phyloP scores from a whole-genome alignment of 1,140 invertebrate genomes.

The Euwallacea fornicatus region DNA sequence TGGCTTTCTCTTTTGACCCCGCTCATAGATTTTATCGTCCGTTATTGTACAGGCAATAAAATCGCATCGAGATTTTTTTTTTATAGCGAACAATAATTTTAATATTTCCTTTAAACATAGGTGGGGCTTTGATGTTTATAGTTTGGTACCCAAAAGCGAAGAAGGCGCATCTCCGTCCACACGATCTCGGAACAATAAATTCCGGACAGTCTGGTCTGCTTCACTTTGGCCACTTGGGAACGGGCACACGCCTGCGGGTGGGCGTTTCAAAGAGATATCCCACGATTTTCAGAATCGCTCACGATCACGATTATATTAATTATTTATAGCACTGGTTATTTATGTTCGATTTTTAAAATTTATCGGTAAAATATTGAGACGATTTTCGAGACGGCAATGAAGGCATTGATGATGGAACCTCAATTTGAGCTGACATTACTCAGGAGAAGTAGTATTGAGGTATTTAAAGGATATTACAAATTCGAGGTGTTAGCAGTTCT shows the following conservation, averaged over 20 bases:
- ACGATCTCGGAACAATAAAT: constrained; percentile 22
- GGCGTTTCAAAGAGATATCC: constrained; percentile 22
- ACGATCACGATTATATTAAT: constrained; percentile 19
- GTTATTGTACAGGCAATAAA: too few species aligned
- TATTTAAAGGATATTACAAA: too few species aligned
- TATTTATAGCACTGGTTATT: constrained; percentile 14
- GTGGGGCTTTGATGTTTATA: too few species aligned
- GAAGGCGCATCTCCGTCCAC: constrained; percentile 21
- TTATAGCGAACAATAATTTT: too few species aligned
- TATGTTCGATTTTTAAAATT: constrained; percentile 16
- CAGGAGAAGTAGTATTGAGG: too few species aligned
- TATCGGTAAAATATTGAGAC: neutral
- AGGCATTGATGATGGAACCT: too few species aligned
- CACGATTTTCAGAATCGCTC: constrained; percentile 29
- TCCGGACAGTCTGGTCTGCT: constrained; percentile 18
- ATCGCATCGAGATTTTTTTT: too few species aligned
- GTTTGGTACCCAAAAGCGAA: neutral
- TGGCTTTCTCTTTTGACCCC: neutral
- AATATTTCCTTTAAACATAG: too few species aligned
- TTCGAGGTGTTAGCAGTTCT: too few species aligned
- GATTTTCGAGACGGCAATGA: too few species aligned
- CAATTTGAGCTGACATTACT: too few species aligned
- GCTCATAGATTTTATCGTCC: too few species aligned
- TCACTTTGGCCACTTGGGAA: constrained; percentile 32
- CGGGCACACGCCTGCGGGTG: constrained; percentile 28